Base-by-base conservation (phyloP, 2,113 vertebrate species). In the Ondatra zibethicus region DNA sequence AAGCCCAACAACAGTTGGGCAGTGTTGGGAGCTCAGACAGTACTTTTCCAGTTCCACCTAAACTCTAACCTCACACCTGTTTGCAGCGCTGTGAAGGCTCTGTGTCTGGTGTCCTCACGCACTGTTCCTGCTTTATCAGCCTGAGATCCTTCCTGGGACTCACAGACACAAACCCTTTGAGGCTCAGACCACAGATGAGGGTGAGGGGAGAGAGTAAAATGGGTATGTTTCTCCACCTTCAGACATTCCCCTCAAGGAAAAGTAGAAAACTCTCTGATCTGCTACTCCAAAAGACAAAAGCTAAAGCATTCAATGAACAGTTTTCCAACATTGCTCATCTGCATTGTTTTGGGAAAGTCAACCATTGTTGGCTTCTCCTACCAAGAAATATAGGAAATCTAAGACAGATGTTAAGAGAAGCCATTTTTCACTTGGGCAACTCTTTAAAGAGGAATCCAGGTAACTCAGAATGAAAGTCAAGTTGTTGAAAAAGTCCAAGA, bases 391-490 rank as follows among this genome's bases (percentile, higher is more conserved):
- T 85, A 13, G 6, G 8, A 11, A 11, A 91, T 80, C 63, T 89
- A 81, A 93, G 66, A 96, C 81, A 88, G 58, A 92, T 70, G 52
- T 92, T 86, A 61, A 52, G 17, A 77, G 81, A 82, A 95, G 63
- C n/a, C 61, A 50, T 96, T 73, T 86, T 93, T 94, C 61, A 95
- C 45, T 50, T 93, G 19, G 31, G 16, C 14, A 89, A 63, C 76
- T 85, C 63, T 70, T 72, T 88, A 90, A 96, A 78, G 73, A 92
- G 94, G 66, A 97, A 96, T 89, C 61, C 97, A 96, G 92, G 95
- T 95, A 88, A 88, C 42, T 65, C 33, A 91, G 58, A 45, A 16
- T 50, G 13, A 29, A 27, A 66, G 23, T 45, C 61, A 66, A 78
- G 31, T n/a, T 77, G 23, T 65, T 86, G 47, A 92, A 66, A 94